phyloP scores from a whole-genome alignment of 1,140 invertebrate species.

The Lanistes nyassanus region DNA sequence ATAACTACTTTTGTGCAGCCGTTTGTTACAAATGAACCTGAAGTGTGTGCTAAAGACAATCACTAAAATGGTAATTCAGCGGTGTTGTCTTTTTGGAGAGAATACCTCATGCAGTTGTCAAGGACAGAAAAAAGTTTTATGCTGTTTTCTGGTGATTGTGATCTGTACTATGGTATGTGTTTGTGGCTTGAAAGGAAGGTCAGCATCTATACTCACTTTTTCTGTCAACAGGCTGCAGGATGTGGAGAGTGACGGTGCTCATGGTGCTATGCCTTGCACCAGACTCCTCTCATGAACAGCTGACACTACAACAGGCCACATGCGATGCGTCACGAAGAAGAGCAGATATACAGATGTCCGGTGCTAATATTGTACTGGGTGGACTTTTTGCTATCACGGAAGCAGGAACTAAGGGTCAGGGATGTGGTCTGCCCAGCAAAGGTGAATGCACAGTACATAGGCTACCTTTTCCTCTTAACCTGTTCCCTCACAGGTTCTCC shows the following conservation, averaged over 20 bases:
- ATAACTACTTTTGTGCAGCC: too few relatives aligned
- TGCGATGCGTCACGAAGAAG: conserved; percentile 27
- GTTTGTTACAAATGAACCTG: too few relatives aligned
- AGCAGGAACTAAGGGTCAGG: conserved; percentile 26
- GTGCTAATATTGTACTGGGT: conserved; percentile 38
- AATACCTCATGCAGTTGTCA: too few relatives aligned
- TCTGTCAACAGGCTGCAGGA: conserved; percentile 9
- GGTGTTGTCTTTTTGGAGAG: too few relatives aligned
- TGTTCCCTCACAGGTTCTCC: background rate
- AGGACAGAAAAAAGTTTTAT: too few relatives aligned
- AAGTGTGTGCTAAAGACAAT: too few relatives aligned
- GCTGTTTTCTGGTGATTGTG: too few relatives aligned
- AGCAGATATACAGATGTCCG: conserved; percentile 22
- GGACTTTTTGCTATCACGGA: conserved; percentile 34
- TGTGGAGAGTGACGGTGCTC: conserved; percentile 15
- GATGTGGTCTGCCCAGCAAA: conserved; percentile 39
- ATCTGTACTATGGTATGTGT: too few relatives aligned
- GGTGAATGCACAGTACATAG: conserved; percentile 33
- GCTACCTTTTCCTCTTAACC: background rate
- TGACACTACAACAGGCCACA: conserved; percentile 28
- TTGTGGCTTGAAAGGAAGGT: too few relatives aligned
- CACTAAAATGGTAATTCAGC: too few relatives aligned
- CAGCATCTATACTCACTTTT: too few relatives aligned
- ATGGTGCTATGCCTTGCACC: conserved; percentile 13
- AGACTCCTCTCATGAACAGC: conserved; percentile 10